Conservation (phyloP, 2,797 vertebrate species). For the Poecilia velifera region DNA sequence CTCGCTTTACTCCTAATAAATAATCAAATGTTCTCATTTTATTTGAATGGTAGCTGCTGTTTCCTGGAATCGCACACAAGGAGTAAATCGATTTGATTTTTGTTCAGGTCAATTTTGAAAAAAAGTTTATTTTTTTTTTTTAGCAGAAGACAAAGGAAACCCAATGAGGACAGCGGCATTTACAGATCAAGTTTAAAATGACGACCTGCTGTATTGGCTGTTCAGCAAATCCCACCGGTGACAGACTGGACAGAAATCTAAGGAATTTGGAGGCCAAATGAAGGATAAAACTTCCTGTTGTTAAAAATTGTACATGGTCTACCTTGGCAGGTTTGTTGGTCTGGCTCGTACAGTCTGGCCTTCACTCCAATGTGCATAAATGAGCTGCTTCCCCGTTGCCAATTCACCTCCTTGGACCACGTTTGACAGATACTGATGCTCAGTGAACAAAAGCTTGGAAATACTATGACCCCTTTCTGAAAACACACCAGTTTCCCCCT, state of each 20-base stretch:
- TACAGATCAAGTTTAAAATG: neutral
- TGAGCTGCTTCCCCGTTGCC: neutral
- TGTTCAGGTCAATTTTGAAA: conserved; percentile 34
- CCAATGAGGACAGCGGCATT: conserved; percentile 31
- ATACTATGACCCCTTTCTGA: neutral
- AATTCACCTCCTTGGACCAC: neutral
- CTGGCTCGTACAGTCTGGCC: no score
- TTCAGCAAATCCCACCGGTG: neutral
- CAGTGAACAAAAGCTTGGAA: neutral
- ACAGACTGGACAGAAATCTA: neutral
- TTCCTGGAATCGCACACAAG: conserved; percentile 25
- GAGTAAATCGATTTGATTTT: conserved; percentile 11
- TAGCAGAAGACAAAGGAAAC: conserved; percentile 15
- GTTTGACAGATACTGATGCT: neutral
- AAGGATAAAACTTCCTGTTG: neutral
- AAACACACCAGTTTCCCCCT: neutral
- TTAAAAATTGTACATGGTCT: neutral
- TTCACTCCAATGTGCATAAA: neutral
- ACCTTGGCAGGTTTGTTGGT: neutral
- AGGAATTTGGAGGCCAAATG: neutral
- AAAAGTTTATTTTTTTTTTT: conserved; percentile 41
- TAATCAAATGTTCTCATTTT: conserved; percentile 36
- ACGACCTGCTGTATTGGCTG: neutral
- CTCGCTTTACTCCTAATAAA: conserved; percentile 9
- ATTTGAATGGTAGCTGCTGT: conserved; percentile 24